phyloP scores from a whole-genome alignment of 2,113 vertebrate species.

The Sterna hirundo region DNA sequence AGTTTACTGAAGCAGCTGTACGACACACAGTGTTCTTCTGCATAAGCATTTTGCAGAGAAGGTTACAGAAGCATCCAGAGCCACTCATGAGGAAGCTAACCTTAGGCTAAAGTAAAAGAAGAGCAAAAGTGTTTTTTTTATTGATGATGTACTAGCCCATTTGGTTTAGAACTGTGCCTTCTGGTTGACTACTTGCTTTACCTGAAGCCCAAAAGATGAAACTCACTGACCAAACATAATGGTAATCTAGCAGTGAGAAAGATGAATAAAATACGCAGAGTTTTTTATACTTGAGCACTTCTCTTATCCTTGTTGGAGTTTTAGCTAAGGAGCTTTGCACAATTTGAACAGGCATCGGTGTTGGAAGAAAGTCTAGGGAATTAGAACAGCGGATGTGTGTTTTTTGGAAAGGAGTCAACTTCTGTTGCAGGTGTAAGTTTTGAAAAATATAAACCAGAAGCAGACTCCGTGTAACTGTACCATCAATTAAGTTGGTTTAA shows the following conservation, averaged over 20 bases:
- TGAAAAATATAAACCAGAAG: constrained; percentile 52
- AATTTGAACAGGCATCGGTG: constrained; percentile 53
- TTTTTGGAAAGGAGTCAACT: constrained; percentile 53
- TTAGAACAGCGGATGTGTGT: constrained; percentile 17
- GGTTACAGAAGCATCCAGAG: constrained; percentile 43
- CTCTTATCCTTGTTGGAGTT: constrained; percentile 56
- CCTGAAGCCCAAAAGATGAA: constrained; percentile 57
- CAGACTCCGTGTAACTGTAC: constrained; percentile 16
- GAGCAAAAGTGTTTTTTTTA: constrained; percentile 14
- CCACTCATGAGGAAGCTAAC: constrained; percentile 55
- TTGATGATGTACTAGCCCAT: constrained; percentile 7
- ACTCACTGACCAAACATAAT: constrained; percentile 74
- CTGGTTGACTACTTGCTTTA: constrained; percentile 56
- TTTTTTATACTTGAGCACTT: constrained; percentile 67
- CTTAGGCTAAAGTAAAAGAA: constrained; percentile 46
- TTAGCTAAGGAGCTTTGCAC: constrained; percentile 66
- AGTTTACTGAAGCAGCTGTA: constrained; percentile 52
- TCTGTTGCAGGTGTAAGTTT: constrained; percentile 45
- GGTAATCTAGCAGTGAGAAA: constrained; percentile 78
- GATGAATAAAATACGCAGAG: constrained; percentile 70
- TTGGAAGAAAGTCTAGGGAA: constrained; percentile 63
- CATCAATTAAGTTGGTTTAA: constrained; percentile 63
- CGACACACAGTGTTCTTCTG: constrained; percentile 36
- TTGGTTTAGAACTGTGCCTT: constrained; percentile 48
- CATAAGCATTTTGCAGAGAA: constrained; percentile 53